Conservation (phyloP, 2,888 invertebrate species). For the Cephus pygmeus region DNA sequence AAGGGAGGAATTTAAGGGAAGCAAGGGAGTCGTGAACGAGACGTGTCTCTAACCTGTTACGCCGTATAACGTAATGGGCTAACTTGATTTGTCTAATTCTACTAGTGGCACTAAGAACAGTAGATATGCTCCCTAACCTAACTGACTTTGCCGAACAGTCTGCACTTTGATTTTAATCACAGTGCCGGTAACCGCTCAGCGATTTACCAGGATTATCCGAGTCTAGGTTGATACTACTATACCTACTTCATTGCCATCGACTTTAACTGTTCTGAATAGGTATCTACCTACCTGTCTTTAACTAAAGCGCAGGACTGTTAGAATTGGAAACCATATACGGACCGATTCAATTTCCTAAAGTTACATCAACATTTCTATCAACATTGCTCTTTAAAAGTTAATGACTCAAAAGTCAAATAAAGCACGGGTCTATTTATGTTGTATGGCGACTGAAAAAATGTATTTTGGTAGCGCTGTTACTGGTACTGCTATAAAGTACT, state of each 20-base stretch:
- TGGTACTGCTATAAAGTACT: too few relatives aligned
- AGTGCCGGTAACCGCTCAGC: constrained; percentile 19
- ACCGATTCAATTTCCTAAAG: too few relatives aligned
- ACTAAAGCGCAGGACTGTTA: neutral
- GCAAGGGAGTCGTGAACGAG: neutral
- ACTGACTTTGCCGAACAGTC: constrained; percentile 30
- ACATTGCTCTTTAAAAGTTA: too few relatives aligned
- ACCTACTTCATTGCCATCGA: neutral
- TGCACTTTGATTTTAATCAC: constrained; percentile 31
- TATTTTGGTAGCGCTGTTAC: too few relatives aligned
- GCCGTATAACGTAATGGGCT: constrained; percentile 33
- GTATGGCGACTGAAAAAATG: too few relatives aligned
- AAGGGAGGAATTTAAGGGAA: neutral
- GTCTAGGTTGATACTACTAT: neutral
- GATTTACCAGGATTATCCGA: neutral
- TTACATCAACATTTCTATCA: too few relatives aligned
- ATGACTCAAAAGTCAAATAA: too few relatives aligned
- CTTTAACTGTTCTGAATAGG: neutral
- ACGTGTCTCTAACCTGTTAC: constrained; percentile 35
- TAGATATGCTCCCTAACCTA: constrained; percentile 12
- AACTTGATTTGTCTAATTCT: constrained; percentile 48
- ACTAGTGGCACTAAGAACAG: constrained; percentile 22
- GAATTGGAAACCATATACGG: neutral
- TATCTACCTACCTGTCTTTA: neutral
- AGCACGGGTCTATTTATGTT: too few relatives aligned